These are phyloP conservation scores for Sebastes hubbsi DNA, from an alignment of 2,797 vertebrate species.

Conservation along the genomic window DNA sequence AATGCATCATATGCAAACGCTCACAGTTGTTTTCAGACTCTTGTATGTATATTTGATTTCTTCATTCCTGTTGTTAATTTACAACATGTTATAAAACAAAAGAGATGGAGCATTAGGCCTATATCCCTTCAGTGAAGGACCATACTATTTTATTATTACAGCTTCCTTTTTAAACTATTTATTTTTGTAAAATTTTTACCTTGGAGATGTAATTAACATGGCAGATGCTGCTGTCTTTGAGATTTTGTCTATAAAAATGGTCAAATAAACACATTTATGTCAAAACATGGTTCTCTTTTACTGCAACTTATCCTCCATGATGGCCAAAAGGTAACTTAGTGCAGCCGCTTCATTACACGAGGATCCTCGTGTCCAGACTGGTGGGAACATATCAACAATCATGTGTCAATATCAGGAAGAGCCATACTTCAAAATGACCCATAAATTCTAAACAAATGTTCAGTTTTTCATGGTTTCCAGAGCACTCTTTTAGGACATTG, in stretches of 20 bases:
- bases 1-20: conserved; percentile 53
- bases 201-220: conserved; percentile 71
- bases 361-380: neutral
- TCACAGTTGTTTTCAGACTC: conserved; percentile 55
- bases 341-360: neutral
- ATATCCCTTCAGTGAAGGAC: conserved; percentile 93
- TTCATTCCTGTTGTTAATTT: conserved; percentile 83
- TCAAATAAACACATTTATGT: conserved; percentile 79
- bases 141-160: conserved; percentile 82
- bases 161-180: conserved; percentile 90
- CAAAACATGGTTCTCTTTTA: neutral
- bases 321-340: neutral
- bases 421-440: neutral
- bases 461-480: conserved; percentile 12
- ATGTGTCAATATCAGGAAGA: neutral
- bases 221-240: conserved; percentile 81
- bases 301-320: neutral
- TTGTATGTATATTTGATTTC: conserved; percentile 74
- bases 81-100: conserved; percentile 74
- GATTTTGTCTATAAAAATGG: conserved; percentile 70
- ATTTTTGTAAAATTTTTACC: conserved; percentile 87
- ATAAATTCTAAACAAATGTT: neutral
- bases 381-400: neutral
- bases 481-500: neutral
- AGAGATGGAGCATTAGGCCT: conserved; percentile 72